Percentiles rank a stretch among this genome's conserved stretches.
Evolutionary conservation across 2,113 vertebrate genomes (phyloP).

Genomic region (Grammomys dolichurus): DNA sequence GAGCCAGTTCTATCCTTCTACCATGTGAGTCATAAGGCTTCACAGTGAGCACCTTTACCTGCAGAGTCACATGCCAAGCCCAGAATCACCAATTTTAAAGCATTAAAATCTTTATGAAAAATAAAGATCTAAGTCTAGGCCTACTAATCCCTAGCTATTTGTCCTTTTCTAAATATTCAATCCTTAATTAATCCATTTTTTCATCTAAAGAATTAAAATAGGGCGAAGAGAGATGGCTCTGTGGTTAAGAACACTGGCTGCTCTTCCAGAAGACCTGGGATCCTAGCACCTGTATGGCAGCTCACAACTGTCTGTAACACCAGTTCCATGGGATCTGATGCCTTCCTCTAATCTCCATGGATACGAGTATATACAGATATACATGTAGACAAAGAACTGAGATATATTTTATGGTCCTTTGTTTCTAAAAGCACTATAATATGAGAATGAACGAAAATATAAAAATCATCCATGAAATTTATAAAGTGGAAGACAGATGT

Average conservation of each 20-base stretch:
- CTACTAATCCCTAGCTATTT: background rate
- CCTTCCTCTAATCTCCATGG: too few relatives aligned
- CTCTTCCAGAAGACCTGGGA: background rate
- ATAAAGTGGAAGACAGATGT: background rate
- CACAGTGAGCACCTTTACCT: background rate
- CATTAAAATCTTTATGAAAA: slow-evolving; percentile 2
- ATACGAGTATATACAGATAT: background rate
- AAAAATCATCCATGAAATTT: background rate
- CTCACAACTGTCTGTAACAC: background rate
- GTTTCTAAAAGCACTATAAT: background rate
- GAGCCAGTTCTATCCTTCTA: background rate
- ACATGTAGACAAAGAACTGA: background rate
- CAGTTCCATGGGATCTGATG: background rate
- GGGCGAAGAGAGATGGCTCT: background rate
- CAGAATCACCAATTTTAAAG: background rate
- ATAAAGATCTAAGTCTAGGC: background rate
- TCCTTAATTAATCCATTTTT: background rate
- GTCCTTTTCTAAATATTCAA: background rate
- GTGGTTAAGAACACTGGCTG: background rate
- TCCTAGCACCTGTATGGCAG: background rate
- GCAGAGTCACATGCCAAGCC: too few relatives aligned
- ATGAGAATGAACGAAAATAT: background rate
- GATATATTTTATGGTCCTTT: background rate
- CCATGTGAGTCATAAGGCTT: too few relatives aligned
- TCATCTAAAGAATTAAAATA: background rate